Percentiles rank a stretch among this genome's conserved stretches.
phyloP scores from a whole-genome alignment of 2,113 vertebrate genomes.

The Prinia subflava region DNA sequence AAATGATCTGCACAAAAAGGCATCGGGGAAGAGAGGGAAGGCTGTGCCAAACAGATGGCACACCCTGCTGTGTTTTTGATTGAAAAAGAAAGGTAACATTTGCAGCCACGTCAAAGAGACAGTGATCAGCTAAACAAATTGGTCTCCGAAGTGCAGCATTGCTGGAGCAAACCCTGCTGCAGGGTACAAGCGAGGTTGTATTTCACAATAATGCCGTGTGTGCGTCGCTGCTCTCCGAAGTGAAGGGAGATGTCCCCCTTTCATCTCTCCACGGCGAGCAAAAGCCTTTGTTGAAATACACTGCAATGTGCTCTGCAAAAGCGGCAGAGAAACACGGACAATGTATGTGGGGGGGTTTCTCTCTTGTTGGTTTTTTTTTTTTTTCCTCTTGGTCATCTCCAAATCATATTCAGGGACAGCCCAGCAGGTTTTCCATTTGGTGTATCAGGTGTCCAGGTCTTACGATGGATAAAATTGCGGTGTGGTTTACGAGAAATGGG shows the following conservation, averaged over 20 bases:
- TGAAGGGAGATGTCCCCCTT: slow-evolving; percentile 58
- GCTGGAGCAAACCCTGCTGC: slow-evolving; percentile 80
- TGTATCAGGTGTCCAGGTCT: neutral
- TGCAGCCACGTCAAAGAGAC: slow-evolving; percentile 88
- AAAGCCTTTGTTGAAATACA: slow-evolving; percentile 69
- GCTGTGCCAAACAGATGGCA: slow-evolving; percentile 92
- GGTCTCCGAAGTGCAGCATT: slow-evolving; percentile 86
- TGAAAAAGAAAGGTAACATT: slow-evolving; percentile 93
- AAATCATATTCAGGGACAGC: neutral
- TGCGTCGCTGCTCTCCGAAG: slow-evolving; percentile 62
- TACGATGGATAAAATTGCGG: neutral
- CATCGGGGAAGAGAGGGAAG: slow-evolving; percentile 77
- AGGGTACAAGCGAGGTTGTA: slow-evolving; percentile 76
- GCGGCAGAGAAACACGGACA: neutral
- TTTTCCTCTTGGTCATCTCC: neutral
- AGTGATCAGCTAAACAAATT: slow-evolving; percentile 91
- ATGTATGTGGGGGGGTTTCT: neutral
- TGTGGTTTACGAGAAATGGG: neutral
- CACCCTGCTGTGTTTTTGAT: slow-evolving; percentile 91
- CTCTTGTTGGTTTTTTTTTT: neutral
- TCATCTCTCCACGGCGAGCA: slow-evolving; percentile 33
- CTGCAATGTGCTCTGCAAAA: slow-evolving; percentile 19
- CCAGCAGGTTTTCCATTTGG: neutral
- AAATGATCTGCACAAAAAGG: slow-evolving; percentile 87
- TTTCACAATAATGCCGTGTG: slow-evolving; percentile 80